Evolutionary conservation across 2,888 invertebrate species (phyloP), one percentile per base, ranked within the genome.

Genomic region (Plutella xylostella): DNA sequence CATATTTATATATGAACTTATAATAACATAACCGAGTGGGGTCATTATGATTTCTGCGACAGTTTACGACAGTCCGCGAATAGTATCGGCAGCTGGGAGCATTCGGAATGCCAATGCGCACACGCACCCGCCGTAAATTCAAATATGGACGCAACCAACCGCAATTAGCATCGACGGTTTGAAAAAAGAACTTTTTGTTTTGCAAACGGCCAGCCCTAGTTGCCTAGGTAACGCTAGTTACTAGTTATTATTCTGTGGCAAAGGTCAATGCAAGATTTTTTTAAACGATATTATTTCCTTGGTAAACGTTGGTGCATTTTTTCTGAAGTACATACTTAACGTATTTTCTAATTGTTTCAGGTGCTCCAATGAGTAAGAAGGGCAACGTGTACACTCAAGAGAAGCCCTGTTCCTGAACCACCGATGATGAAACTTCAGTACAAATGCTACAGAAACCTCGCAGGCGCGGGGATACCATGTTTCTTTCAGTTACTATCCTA

Each of bases 301-400:
- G 14, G n/a, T 15, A n/a, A 15, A 15, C 6, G 14, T 33, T 19
- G 12, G 9, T 18, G n/a, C 20, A 6, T 34, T 15, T 17, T 34
- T 31, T 11, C 22, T 22, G 9, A 31, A n/a, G n/a, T n/a, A 6
- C 34, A 18, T 35, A 19, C n/a, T 19, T 42, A 42, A 42, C n/a
- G 18, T 41, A 34, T 46, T 42, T 40, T 55, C 54, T 56, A 47
- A 51, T 69, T 62, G 56, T 80, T 79, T n/a, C 77, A 83, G 82
- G 71, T 62, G 60, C 72, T 47, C 54, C 62, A 47, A 56, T 68
- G 47, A 53, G 58, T 31, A 77, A 68, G 51, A 79, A 79, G 60
- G 76, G 79, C 52, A 82, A 83, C 61, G 83, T 82, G 43, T 83
- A 83, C 65, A 83, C 83, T 39, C 80, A 82, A 62, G 80, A 82